Evolutionary conservation across 2,888 invertebrate species (phyloP).

Genomic region (Prosopocoilus inquinatus): DNA sequence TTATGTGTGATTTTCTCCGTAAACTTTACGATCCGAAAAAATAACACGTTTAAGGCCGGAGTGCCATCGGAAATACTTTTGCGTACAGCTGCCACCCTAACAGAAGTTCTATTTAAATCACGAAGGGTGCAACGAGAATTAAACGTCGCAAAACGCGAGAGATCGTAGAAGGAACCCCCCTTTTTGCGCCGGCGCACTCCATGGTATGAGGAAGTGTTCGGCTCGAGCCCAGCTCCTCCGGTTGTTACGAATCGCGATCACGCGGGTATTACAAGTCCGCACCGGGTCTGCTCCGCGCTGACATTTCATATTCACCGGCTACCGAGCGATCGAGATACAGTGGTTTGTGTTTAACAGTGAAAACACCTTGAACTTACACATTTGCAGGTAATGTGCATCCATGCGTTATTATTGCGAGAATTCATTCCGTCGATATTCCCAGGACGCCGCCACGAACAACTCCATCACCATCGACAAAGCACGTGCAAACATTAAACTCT

Average conservation of each 20-base stretch:
- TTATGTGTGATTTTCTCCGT: no score
- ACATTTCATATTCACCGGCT: constrained; percentile 2
- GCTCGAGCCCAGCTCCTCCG: constrained; percentile 12
- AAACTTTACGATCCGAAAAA: no score
- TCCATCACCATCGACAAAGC: no score
- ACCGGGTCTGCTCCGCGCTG: not conserved
- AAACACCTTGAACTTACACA: no score
- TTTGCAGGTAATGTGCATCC: no score
- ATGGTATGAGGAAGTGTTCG: constrained; percentile 34
- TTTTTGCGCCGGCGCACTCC: constrained; percentile 30
- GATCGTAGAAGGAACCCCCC: constrained; percentile 17
- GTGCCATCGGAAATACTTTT: not conserved
- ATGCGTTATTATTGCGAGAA: no score
- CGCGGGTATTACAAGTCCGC: constrained; percentile 17
- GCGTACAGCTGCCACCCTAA: not conserved
- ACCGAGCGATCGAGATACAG: constrained; percentile 1
- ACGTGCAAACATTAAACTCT: no score
- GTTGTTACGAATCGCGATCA: constrained; percentile 23
- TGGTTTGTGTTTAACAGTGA: not conserved
- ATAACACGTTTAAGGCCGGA: no score
- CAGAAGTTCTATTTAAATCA: not conserved
- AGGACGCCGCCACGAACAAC: no score
- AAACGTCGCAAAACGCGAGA: constrained; percentile 6
- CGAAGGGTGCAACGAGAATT: constrained; percentile 4
- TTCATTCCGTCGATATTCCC: no score